These are phyloP conservation scores for Brotula barbata DNA, from an alignment of 2,797 vertebrate genomes.

Conservation along the genomic window DNA sequence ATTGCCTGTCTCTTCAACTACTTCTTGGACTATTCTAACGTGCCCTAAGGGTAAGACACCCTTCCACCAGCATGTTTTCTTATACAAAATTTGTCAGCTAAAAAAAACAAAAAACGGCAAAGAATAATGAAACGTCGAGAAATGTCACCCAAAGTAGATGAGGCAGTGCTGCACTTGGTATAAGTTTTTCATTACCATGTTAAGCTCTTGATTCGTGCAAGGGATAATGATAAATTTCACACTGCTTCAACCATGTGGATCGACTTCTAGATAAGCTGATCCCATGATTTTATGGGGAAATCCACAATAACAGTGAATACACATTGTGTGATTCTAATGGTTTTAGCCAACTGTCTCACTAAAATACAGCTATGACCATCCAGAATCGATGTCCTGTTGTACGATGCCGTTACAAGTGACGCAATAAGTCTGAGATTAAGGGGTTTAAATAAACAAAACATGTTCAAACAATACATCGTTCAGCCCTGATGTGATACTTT, in stretches of 20 bases:
- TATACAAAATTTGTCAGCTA: neutral
- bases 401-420: too few species aligned
- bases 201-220: neutral
- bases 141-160: neutral
- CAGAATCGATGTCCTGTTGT: neutral
- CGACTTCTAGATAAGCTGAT: constrained; percentile 11
- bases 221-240: too few species aligned
- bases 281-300: constrained; percentile 32
- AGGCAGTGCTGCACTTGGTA: neutral
- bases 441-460: too few species aligned
- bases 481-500: too few species aligned
- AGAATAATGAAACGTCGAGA: neutral
- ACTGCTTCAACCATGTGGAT: constrained; percentile 31
- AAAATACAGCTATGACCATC: neutral
- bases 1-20: neutral
- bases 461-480: too few species aligned
- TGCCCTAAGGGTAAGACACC: neutral
- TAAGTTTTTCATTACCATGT: neutral
- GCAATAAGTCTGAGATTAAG: too few species aligned
- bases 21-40: neutral
- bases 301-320: constrained; percentile 14
- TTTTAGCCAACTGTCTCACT: neutral
- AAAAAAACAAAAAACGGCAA: neutral
- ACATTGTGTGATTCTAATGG: constrained; percentile 6
- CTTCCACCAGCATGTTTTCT: neutral